Conservation (phyloP, 2,888 invertebrate genomes). For the Helleia helle region DNA sequence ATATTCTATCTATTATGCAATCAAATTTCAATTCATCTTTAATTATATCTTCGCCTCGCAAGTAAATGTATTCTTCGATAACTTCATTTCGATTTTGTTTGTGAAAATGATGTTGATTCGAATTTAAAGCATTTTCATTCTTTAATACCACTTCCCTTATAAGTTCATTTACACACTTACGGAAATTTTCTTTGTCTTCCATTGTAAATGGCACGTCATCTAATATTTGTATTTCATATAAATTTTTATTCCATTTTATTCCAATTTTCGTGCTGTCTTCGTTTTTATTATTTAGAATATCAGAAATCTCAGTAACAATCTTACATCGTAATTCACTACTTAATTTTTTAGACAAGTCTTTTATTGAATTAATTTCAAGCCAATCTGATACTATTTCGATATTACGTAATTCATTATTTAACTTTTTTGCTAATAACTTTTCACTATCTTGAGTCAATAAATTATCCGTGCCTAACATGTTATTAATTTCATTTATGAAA, state of each 20-base stretch:
- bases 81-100: slow-evolving; percentile 34
- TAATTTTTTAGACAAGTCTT: neutral
- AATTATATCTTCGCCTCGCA: slow-evolving; percentile 33
- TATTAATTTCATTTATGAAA: slow-evolving; percentile 33
- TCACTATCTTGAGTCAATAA: slow-evolving; percentile 31
- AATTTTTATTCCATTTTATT: neutral
- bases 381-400: slow-evolving; percentile 44
- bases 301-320: neutral
- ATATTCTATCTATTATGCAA: slow-evolving; percentile 35
- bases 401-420: slow-evolving; percentile 29
- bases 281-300: neutral
- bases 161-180: too few relatives aligned
- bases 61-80: slow-evolving; percentile 35
- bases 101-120: too few relatives aligned
- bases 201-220: neutral
- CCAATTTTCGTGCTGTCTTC: neutral
- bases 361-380: slow-evolving; percentile 27
- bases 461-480: slow-evolving; percentile 16
- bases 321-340: too few relatives aligned
- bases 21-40: slow-evolving; percentile 40
- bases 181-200: too few relatives aligned
- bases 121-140: too few relatives aligned
- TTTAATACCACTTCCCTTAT: too few relatives aligned
- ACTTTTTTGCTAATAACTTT: slow-evolving; percentile 21
- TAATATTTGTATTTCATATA: neutral